phyloP scores from a whole-genome alignment of 92 coral and sea anemone genomes.

The Zoanthus solanderi region DNA sequence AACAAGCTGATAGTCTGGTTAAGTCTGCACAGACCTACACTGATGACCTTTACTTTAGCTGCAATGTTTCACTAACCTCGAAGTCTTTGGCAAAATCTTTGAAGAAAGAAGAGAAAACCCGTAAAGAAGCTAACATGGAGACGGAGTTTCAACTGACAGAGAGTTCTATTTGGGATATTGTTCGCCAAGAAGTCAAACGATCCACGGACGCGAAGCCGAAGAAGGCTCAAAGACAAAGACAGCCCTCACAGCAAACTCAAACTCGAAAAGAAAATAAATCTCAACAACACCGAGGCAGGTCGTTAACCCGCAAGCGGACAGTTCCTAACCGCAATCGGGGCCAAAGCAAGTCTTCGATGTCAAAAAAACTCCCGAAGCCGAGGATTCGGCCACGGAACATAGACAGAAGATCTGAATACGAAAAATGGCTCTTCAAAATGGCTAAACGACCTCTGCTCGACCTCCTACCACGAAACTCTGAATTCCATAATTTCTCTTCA shows the following conservation, averaged over 20 bases:
- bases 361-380: slow-evolving; percentile 1
- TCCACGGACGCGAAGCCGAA: background rate
- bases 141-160: too few relatives aligned
- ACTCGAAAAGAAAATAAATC: background rate
- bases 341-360: background rate
- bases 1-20: background rate
- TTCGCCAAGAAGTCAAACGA: slow-evolving; percentile 31
- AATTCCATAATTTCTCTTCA: slow-evolving; percentile 58
- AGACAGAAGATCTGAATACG: slow-evolving; percentile 3
- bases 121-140: too few relatives aligned
- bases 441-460: slow-evolving; percentile 57
- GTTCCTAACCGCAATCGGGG: background rate
- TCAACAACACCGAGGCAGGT: background rate
- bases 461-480: slow-evolving; percentile 52
- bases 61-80: slow-evolving; percentile 44
- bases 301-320: background rate
- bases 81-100: slow-evolving; percentile 18
- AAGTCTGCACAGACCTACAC: background rate
- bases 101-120: too few relatives aligned
- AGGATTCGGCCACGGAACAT: slow-evolving; percentile 16
- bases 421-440: slow-evolving; percentile 58
- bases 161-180: too few relatives aligned
- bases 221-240: background rate
- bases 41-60: slow-evolving; percentile 1
- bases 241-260: background rate